phyloP scores from a whole-genome alignment of 2,888 invertebrate genomes.

The Diploptera punctata region DNA sequence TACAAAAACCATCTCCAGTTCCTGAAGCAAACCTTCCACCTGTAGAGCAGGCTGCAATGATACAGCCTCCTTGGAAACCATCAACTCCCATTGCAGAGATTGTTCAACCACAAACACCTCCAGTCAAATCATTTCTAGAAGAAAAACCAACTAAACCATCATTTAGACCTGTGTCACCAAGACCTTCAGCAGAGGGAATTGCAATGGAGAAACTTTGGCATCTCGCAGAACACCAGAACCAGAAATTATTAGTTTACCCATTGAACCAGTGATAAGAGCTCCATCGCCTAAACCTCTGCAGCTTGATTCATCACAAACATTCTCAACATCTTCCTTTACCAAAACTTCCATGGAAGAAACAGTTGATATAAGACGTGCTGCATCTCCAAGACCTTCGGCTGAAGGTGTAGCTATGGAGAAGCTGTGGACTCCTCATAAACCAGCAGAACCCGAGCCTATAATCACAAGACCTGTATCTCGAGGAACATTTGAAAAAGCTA shows the following conservation, averaged over 20 bases:
- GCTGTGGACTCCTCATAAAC: constrained; percentile 50
- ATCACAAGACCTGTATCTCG: constrained; percentile 31
- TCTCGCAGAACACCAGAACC: constrained; percentile 45
- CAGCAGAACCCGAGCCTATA: constrained; percentile 39
- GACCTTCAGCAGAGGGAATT: constrained; percentile 52
- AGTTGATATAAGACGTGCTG: constrained; percentile 42
- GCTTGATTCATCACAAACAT: constrained; percentile 4
- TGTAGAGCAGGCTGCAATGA: too few species aligned
- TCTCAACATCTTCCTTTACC: constrained; percentile 22
- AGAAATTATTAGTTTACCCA: constrained; percentile 19
- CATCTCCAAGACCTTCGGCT: constrained; percentile 52
- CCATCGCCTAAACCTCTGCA: not conserved
- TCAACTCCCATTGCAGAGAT: not conserved
- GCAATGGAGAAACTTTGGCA: constrained; percentile 54
- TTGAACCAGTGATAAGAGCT: not conserved
- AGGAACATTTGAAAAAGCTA: constrained; percentile 47
- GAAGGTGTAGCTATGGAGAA: constrained; percentile 54
- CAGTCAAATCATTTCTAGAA: too few species aligned
- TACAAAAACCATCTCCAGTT: not conserved
- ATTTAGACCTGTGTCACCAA: constrained; percentile 45
- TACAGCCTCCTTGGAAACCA: not conserved
- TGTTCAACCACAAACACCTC: not conserved
- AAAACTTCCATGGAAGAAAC: constrained; percentile 15
- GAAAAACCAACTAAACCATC: not conserved
- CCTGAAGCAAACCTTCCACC: not conserved